phyloP scores from a whole-genome alignment of 2,113 vertebrate genomes.

The Axis porcinus region DNA sequence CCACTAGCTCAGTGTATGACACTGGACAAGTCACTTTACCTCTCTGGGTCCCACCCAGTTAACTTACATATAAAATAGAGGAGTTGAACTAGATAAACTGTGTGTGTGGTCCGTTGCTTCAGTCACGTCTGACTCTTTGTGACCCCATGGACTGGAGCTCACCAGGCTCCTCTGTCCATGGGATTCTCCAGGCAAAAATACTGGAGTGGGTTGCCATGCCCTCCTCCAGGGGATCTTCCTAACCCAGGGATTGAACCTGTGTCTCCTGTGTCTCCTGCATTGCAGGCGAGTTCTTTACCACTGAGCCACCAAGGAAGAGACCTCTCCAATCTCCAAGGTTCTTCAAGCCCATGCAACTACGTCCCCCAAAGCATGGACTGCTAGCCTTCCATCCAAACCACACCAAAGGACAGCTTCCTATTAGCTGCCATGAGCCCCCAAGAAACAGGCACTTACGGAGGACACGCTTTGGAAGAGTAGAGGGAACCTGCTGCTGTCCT shows the following conservation, averaged over 20 bases:
- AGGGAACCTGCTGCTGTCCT: not conserved
- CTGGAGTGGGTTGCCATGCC: not conserved
- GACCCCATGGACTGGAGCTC: not conserved
- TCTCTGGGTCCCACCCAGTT: not conserved
- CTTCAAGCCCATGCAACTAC: not conserved
- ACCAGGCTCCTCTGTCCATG: not conserved
- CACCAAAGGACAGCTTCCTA: not conserved
- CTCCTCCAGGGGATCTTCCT: not conserved
- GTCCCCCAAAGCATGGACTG: no score
- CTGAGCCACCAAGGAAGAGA: not conserved
- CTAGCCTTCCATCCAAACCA: not conserved
- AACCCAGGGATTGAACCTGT: rapidly evolving
- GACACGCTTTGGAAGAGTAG: not conserved
- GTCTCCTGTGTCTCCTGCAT: not conserved
- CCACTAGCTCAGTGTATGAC: not conserved
- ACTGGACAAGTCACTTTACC: not conserved
- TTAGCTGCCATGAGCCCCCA: not conserved
- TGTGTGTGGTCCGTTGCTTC: rapidly evolving
- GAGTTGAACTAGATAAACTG: not conserved
- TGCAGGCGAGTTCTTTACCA: not conserved
- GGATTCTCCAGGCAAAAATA: not conserved
- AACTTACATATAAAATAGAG: not conserved
- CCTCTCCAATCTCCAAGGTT: not conserved
- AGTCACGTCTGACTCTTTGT: not conserved
- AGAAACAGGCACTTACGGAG: not conserved